These are phyloP conservation scores for Euthynnus affinis DNA, from an alignment of 2,797 vertebrate genomes.

Conservation along the genomic window DNA sequence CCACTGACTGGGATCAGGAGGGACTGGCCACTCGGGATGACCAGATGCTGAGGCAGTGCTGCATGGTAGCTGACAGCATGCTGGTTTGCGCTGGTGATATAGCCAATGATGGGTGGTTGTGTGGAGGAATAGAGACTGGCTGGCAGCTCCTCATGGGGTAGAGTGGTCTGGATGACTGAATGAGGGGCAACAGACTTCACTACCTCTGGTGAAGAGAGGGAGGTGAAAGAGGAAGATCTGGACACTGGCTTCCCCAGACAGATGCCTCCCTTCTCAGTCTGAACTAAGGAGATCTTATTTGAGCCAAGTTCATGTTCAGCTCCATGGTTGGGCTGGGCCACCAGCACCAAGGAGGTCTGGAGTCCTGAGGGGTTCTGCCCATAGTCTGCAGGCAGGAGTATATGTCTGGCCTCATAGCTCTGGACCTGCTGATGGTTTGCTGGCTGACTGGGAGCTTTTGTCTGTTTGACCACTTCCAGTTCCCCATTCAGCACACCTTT, in stretches of 20 bases:
- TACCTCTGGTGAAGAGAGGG: constrained; percentile 87
- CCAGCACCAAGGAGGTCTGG: constrained; percentile 94
- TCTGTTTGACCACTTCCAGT: constrained; percentile 86
- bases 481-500: constrained; percentile 93
- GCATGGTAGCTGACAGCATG: constrained; percentile 93
- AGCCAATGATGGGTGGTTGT: constrained; percentile 95
- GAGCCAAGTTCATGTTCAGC: constrained; percentile 88
- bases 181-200: constrained; percentile 90
- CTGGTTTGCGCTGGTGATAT: constrained; percentile 93
- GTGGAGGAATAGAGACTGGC: constrained; percentile 92
- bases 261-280: constrained; percentile 91
- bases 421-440: constrained; percentile 85
- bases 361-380: constrained; percentile 89
- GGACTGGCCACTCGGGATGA: constrained; percentile 95
- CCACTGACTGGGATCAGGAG: constrained; percentile 93
- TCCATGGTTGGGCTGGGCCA: constrained; percentile 87
- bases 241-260: constrained; percentile 92
- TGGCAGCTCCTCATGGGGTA: constrained; percentile 92
- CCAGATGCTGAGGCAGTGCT: constrained; percentile 94
- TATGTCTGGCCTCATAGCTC: constrained; percentile 93
- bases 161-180: constrained; percentile 93
- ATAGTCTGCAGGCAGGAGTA: constrained; percentile 92
- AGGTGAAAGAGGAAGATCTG: constrained; percentile 88
- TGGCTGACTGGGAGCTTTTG: constrained; percentile 62
- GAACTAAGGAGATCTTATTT: constrained; percentile 89